These are phyloP conservation scores for Empis livida DNA, from an alignment of 2,888 invertebrate species.

Conservation along the genomic window DNA sequence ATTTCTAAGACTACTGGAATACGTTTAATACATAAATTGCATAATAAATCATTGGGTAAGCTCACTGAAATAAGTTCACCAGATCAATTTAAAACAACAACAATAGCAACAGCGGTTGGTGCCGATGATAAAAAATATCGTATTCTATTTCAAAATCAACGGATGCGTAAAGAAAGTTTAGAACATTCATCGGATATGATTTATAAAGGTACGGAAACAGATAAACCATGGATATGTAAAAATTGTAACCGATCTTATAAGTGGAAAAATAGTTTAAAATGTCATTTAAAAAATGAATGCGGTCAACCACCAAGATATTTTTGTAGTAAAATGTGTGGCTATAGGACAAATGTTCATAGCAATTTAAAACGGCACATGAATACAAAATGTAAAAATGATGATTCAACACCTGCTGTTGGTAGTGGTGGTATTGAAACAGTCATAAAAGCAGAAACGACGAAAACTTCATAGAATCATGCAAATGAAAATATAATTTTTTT, in stretches of 20 bases:
- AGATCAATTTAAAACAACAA: slow-evolving; percentile 3
- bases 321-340: slow-evolving; percentile 36
- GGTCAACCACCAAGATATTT: slow-evolving; percentile 42
- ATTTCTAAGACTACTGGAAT: not conserved
- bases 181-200: slow-evolving; percentile 36
- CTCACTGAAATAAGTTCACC: not conserved
- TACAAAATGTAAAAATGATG: slow-evolving; percentile 32
- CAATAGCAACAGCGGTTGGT: slow-evolving; percentile 18
- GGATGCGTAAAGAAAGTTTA: slow-evolving; percentile 33
- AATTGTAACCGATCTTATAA: slow-evolving; percentile 61
- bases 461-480: too few species aligned
- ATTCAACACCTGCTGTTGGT: too few species aligned
- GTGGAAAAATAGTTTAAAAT: slow-evolving; percentile 57
- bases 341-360: slow-evolving; percentile 36
- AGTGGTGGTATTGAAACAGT: too few species aligned
- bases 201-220: slow-evolving; percentile 31
- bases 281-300: slow-evolving; percentile 56
- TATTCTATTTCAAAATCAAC: slow-evolving; percentile 33
- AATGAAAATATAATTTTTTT: too few species aligned
- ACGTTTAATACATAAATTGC: not conserved
- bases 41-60: not conserved
- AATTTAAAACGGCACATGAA: slow-evolving; percentile 36
- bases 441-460: too few species aligned
- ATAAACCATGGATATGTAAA: slow-evolving; percentile 43
- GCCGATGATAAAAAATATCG: slow-evolving; percentile 33